Base-by-base conservation (phyloP, 1,140 invertebrate species). In the Magallana gigas region DNA sequence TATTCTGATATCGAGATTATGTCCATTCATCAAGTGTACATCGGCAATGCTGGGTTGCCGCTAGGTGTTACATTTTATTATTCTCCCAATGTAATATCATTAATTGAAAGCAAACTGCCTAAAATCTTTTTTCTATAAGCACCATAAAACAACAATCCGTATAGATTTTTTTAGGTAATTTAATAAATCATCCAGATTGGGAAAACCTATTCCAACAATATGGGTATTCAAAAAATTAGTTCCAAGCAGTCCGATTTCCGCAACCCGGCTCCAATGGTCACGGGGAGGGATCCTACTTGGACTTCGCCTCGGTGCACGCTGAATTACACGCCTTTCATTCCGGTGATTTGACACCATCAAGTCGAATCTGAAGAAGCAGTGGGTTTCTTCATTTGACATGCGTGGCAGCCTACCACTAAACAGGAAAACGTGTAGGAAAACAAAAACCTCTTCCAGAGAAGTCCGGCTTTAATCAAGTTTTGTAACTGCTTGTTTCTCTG, bases 1-100 rank as follows among this genome's bases (percentile, higher is more conserved):
- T 76, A 29, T 76, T 76, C 68, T 76, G 68, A 76, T 76, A 36
- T 29, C 23, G 68, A 29, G 36, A 76, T 76, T 76, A 12, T 76
- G 8, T 76, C 68, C 23, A 76, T 76, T 76, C 14, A 76, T 76
- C 68, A 76, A 76, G 29, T 29, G 8, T 29, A 76, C 68, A 76
- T 29, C 68, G 23, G 23, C 68, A 11, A 76, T 36, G 36, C 36
- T 12, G 8, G 23, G 23, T 3, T 29, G 18, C 18, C 68, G 12
- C 18, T 12, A 29, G 9, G 68, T 29, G 36, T 76, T 76, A 76
- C 68, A 76, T 36, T 76, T 76, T 2, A 76, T 76, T 76, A 29
- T 8, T 36, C 14, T 29, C 23, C 8, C 36, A 18, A 29, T 76
- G 18, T 29, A 76, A 76, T 29, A 23, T 76, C 68, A 48, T 48